Evolutionary conservation across 2,113 vertebrate species (phyloP), one percentile per base, ranked within the genome.

Genomic region (Craseonycteris thonglongyai): DNA sequence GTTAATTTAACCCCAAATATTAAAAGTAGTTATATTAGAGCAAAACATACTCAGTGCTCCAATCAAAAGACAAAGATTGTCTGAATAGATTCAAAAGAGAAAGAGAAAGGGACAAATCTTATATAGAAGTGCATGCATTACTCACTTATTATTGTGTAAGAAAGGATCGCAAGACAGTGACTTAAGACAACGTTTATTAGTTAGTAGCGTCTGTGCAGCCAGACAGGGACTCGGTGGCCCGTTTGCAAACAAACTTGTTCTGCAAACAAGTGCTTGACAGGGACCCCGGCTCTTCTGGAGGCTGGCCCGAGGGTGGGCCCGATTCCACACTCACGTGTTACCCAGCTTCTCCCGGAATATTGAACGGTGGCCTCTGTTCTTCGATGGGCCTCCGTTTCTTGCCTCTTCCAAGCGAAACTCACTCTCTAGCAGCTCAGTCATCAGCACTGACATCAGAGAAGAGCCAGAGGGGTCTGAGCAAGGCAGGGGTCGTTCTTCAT

Each of bases 201-300:
- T 56, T 18, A 19, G 42, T 9, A 18, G 35, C 69, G 26, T 40
- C 38, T 33, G 42, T 69, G 90, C 45, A 42, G 28, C 38, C 59
- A 42, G 22, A 15, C 4, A 4, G 59, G 40, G 21, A 15, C 6
- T 42, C 5, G 33, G 61, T 56, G 59, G 30, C 30, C 22, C 54
- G n/a, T n/a, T n/a, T n/a, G n/a, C n/a, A n/a, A n/a, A n/a, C n/a
- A n/a, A n/a, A n/a, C n/a, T n/a, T n/a, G n/a, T n/a, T n/a, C 51
- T 45, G 42, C 51, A 30, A 0, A 33, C 18, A 42, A 45, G 54
- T 19, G 14, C 0, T 2, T 61, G 16, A 21, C 30, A 10, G 15
- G 7, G 49, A 30, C 4, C 35, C 5, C 33, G 51, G 33, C 51
- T 51, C 51, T 42, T 30, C 68, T 2, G 21, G 59, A 59, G 42